Conservation (phyloP, 2,888 invertebrate species). For the Chrysodeixis includens region DNA sequence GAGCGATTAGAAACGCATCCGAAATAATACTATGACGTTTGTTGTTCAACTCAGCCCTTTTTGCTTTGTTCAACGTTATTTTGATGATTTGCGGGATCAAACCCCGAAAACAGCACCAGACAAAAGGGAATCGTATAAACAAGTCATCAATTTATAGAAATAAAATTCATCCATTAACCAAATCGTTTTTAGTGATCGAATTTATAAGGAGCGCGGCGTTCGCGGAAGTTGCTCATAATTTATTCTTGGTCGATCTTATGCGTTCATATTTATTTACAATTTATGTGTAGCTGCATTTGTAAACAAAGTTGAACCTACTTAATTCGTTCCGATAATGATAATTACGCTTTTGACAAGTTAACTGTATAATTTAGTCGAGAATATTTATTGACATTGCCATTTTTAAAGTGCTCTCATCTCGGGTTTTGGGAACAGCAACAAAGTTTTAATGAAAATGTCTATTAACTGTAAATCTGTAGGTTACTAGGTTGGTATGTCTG, state of each 20-base stretch:
- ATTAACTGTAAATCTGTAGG: no score
- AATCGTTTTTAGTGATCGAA: conserved; percentile 44
- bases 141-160: conserved; percentile 66
- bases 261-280: neutral
- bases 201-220: conserved; percentile 38
- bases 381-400: no score
- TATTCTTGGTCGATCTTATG: conserved; percentile 41
- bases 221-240: conserved; percentile 46
- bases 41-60: conserved; percentile 80
- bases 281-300: neutral
- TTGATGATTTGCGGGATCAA: conserved; percentile 78
- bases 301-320: no score
- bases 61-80: conserved; percentile 73
- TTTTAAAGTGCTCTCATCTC: no score
- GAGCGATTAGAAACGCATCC: conserved; percentile 85
- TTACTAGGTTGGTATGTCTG: no score
- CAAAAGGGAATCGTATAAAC: conserved; percentile 62
- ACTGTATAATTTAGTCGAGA: no score
- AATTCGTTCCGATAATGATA: no score
- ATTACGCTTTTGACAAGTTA: no score
- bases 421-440: no score
- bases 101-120: conserved; percentile 62
- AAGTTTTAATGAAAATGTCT: no score
- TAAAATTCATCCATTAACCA: conserved; percentile 55
- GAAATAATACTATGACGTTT: conserved; percentile 76